Evolutionary conservation across 2,113 vertebrate species (phyloP).

Genomic region (Siphamia tubifer): DNA sequence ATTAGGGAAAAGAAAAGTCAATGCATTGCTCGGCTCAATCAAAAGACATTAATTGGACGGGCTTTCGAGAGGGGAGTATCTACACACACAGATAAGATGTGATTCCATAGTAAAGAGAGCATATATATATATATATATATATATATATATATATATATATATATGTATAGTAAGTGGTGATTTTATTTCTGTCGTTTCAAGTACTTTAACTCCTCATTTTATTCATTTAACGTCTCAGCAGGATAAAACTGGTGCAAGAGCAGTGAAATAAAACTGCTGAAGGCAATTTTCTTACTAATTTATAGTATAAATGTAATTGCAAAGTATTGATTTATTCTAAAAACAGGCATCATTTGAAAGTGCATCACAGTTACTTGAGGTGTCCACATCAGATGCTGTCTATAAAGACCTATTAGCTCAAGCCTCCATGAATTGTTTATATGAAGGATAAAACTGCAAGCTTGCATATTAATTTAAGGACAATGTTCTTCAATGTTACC

Average conservation of each 20-base stretch:
- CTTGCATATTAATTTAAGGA: no score
- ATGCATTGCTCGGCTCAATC: slow-evolving; percentile 22
- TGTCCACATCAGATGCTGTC: no score
- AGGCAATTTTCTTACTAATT: slow-evolving; percentile 3
- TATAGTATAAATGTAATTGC: neutral
- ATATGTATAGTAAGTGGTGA: neutral
- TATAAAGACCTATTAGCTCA: no score
- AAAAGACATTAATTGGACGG: slow-evolving; percentile 22
- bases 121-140: neutral
- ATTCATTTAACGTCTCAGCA: neutral
- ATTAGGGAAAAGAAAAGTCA: slow-evolving; percentile 23
- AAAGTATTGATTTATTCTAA: neutral
- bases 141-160: no score
- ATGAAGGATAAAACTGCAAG: no score
- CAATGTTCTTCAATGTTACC: no score
- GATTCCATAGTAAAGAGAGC: neutral
- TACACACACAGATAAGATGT: neutral
- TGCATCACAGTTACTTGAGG: no score
- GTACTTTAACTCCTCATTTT: neutral
- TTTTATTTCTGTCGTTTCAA: neutral
- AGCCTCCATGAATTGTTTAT: no score
- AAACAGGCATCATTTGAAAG: no score
- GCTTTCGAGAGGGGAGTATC: neutral
- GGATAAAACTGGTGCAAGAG: neutral
- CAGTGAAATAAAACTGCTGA: neutral